Percentiles rank a stretch among this genome's conserved stretches.
Conservation (phyloP, 2,797 vertebrate genomes). For the Chiroxiphia lanceolata region DNA sequence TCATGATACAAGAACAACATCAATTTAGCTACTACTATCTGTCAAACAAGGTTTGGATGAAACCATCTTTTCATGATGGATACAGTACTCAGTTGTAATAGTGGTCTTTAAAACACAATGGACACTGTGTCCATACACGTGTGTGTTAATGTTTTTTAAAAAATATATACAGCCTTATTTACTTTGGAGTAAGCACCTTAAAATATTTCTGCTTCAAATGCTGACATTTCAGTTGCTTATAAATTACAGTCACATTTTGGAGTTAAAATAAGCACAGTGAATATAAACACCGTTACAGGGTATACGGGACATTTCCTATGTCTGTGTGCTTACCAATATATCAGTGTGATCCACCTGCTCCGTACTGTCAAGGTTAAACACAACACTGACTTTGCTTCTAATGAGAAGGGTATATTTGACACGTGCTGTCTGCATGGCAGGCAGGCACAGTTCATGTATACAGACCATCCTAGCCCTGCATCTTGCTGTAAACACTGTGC, state of each 20-base stretch:
- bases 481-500: constrained; percentile 16
- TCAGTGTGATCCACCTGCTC: constrained; percentile 19
- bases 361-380: background rate
- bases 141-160: background rate
- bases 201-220: constrained; percentile 32
- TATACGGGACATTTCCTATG: background rate
- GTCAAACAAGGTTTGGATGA: constrained; percentile 24
- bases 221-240: constrained; percentile 18
- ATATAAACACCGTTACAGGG: background rate
- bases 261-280: constrained; percentile 21
- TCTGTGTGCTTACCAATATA: background rate
- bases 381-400: background rate
- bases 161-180: background rate
- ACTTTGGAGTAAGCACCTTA: constrained; percentile 8
- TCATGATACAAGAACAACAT: background rate
- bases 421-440: background rate
- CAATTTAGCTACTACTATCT: constrained; percentile 20
- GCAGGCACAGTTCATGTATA: background rate
- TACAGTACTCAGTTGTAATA: constrained; percentile 3
- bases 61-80: constrained; percentile 30
- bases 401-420: background rate
- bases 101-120: background rate
- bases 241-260: background rate
- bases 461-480: background rate
- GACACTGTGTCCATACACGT: background rate